Evolutionary conservation across 2,797 vertebrate genomes (phyloP), one percentile per base, ranked within the genome.

Genomic region (Rhinophrynus dorsalis): DNA sequence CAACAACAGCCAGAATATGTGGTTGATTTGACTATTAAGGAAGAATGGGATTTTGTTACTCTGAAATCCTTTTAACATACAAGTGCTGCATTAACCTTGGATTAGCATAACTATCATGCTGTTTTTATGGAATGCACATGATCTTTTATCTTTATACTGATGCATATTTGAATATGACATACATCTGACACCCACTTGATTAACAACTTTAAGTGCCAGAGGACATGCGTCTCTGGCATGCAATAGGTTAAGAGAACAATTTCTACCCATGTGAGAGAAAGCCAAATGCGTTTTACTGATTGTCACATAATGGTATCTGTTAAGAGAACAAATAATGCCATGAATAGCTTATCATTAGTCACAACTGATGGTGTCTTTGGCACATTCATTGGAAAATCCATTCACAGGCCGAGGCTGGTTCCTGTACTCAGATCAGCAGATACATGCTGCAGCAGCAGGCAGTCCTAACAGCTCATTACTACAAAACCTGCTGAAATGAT

Each of bases 341-440:
- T 40, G 61, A 51, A 52, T 35, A 51, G 61, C 52, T 35, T 33
- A 59, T 59, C 66, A 68, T 59, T 68, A 68, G 35, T 68, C 45
- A n/a, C 51, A 27, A 60, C 45, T 51, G 56, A 68, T 60, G 56
- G 38, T 68, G 57, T 68, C 66, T 56, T 68, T 60, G 66, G 66
- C 48, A 18, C 23, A 68, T 68, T 68, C 66, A 52, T 15, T 60
- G 56, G 30, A 9, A 59, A 68, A 60, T 68, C 61, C 67, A 61
- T 61, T 57, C 20, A 55, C 50, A 55, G 57, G 47, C 38, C 6
- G 38, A 24, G 38, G 24, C 38, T 44, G 29, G 47, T 61, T 69
- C 67, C 52, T 56, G 63, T 55, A 38, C 67, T 62, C 40, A 12
- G 27, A 47, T 51, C 58, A 47, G 23, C 50, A 27, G 56, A 62